Evolutionary conservation across 1,140 invertebrate species (phyloP), one percentile per base, ranked within the genome.

Genomic region (Drosophila ironensis): DNA sequence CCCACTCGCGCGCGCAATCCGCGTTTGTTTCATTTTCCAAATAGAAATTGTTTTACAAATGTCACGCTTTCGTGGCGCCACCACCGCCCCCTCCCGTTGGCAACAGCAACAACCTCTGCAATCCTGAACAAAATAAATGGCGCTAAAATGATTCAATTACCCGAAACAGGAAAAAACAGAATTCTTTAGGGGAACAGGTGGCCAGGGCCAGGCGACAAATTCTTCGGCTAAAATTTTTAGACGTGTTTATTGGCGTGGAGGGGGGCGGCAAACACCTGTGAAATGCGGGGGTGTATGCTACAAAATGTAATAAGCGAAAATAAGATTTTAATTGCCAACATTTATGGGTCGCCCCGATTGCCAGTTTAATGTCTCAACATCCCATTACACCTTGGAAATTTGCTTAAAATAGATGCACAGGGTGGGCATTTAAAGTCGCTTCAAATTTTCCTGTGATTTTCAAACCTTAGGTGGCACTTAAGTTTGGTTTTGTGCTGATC

Each of bases 101-200:
- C 14, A 25, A 45, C 42, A 48, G n/a, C 11, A 22, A 47, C 40
- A 47, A 46, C 11, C 51, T 54, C 30, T 24, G 46, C 45, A 66
- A 69, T 40, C 11, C 42, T 40, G 52, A 82, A 71, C 51, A 86
- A 84, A 84, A 84, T 84, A 84, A 84, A 84, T 84, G 80, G 78
- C 78, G 80, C 78, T 84, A 84, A 84, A 84, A 84, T 84, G 78
- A 84, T 84, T 84, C 78, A 84, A 84, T 84, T 84, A 84, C 80
- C 74, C 80, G 47, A 50, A 48, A 57, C 19, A 11, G 57, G 59
- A 40, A 44, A 48, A 46, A 35, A 47, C 51, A 69, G 16, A 51
- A 20, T 54, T 30, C 20, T 44, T 35, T 19, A 17, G 37, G 63
- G 74, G 72, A 86, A 80, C 80, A 84, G 77, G 77, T 84, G 78